Conservation (phyloP, 2,113 vertebrate genomes). For the Podiceps cristatus region DNA sequence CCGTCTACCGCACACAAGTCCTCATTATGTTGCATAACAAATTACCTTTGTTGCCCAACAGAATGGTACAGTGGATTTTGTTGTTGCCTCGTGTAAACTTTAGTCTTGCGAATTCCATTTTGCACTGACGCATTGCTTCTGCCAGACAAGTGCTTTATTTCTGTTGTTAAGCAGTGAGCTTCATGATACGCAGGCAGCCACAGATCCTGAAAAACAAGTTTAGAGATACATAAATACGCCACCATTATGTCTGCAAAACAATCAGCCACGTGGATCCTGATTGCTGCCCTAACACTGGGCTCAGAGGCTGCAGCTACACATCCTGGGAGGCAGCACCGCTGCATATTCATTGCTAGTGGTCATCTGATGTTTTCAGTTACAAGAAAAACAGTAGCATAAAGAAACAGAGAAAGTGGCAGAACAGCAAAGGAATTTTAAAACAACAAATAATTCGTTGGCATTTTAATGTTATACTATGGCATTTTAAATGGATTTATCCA, state of each 20-base stretch:
- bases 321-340: not conserved
- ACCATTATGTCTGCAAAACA: conserved; percentile 50
- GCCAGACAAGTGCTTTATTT: conserved; percentile 43
- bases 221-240: conserved; percentile 19
- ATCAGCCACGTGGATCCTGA: not conserved
- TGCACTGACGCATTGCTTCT: conserved; percentile 13
- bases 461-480: not conserved
- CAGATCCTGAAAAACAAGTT: conserved; percentile 67
- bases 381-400: conserved; percentile 27
- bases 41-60: conserved; percentile 64
- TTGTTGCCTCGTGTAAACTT: conserved; percentile 46
- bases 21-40: conserved; percentile 66
- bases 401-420: conserved; percentile 39
- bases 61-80: conserved; percentile 61
- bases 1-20: conserved; percentile 34
- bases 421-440: conserved; percentile 39
- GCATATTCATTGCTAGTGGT: not conserved
- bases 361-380: conserved; percentile 46
- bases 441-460: not conserved
- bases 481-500: not conserved
- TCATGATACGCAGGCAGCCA: not conserved
- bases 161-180: not conserved
- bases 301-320: conserved; percentile 6
- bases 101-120: conserved; percentile 8
- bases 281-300: not conserved